Evolutionary conservation across 2,888 invertebrate species (phyloP).

Genomic region (Phyto melanocephala): DNA sequence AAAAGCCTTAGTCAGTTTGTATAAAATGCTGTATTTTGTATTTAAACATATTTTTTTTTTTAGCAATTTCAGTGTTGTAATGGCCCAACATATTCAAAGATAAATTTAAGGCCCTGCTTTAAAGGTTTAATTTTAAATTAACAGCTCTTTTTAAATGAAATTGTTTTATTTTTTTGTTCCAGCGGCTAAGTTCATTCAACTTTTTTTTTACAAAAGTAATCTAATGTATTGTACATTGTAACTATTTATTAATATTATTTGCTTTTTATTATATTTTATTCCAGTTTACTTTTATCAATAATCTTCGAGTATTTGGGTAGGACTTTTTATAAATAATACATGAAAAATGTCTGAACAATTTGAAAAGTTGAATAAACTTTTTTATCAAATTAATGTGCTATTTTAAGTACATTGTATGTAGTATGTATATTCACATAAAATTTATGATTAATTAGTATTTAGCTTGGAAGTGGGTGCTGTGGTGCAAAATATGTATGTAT

Average conservation of each 20-base stretch:
- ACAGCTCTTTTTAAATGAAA: not conserved
- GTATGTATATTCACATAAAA: not conserved
- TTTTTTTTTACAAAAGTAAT: not conserved
- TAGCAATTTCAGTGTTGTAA: no score
- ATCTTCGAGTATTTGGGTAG: not conserved
- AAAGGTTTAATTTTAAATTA: no score
- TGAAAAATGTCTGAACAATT: not conserved
- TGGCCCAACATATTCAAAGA: no score
- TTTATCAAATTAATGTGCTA: not conserved
- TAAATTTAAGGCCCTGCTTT: no score
- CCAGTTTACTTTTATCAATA: not conserved
- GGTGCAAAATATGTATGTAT: not conserved
- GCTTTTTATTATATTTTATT: not conserved
- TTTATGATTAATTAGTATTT: not conserved
- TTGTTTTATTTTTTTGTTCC: not conserved
- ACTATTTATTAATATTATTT: not conserved
- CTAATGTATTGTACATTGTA: not conserved
- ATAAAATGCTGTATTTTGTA: no score
- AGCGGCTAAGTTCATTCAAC: not conserved
- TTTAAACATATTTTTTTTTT: no score
- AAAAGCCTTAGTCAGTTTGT: no score
- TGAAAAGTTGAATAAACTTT: slow-evolving; percentile 1
- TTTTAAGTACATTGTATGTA: not conserved
- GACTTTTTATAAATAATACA: not conserved
- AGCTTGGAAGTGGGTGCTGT: not conserved